Evolutionary conservation across 2,888 invertebrate genomes (phyloP), one percentile per base, ranked within the genome.

Genomic region (Dryobota labecula): DNA sequence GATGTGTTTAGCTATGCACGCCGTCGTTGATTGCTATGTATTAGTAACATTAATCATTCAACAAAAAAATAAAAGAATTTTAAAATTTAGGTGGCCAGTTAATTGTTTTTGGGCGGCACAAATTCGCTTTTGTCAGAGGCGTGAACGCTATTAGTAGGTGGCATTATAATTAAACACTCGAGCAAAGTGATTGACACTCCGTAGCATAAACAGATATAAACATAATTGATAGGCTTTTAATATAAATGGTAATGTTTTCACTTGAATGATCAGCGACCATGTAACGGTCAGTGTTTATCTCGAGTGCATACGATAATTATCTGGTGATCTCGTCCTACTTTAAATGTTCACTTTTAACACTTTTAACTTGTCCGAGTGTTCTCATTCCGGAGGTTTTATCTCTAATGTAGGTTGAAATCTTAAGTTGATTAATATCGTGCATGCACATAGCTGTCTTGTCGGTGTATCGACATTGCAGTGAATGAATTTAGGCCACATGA

Each of bases 151-250:
- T 88, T 86, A 87, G 80, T 75, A 76, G 73, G 79, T 76, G 76
- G 78, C 85, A 81, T 81, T 78, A 75, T 83, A 89, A 89, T 90
- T 88, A 89, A 89, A 88, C 83, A 87, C 81, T 81, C 78, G 63
- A 85, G 80, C 75, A 76, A 69, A 86, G 82, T 91, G 90, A 92
- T 87, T 90, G 92, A 90, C 91, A 89, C 86, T 82, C 82, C 79
- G 76, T 84, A 85, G 80, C 85, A 84, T 85, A 87, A 87, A 88
- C 83, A 86, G 81, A 88, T 87, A 86, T 87, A 90, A 91, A 88
- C 83, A 87, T 90, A 91, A 91, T 90, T 91, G 88, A 89, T 91
- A 88, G 86, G 88, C 87, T 91, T 90, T 90, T 89, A 90, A 90
- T 90, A 88, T 89, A 88, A 87, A 89, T 86, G 84, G 84, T 87